Conservation (phyloP, 2,113 vertebrate genomes). For the Limanda limanda region DNA sequence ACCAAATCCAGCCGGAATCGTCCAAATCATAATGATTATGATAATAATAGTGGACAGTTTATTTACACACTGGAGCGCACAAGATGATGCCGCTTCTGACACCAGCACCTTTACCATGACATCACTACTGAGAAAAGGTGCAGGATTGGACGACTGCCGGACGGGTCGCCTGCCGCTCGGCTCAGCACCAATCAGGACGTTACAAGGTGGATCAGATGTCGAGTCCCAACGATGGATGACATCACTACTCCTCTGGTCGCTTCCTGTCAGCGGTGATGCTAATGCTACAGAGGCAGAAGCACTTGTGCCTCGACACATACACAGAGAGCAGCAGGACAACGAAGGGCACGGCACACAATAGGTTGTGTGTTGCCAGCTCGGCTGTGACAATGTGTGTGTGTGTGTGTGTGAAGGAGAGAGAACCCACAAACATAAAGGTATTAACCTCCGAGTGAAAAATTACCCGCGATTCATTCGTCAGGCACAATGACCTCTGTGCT, state of each 20-base stretch:
- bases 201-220: constrained; percentile 35
- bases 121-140: not conserved
- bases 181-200: constrained; percentile 27
- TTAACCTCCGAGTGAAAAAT: not conserved
- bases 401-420: constrained; percentile 26
- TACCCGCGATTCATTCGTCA: not conserved
- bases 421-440: not conserved
- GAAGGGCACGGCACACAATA: constrained; percentile 27
- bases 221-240: not conserved
- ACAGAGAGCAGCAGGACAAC: constrained; percentile 6
- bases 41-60: not conserved
- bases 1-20: not conserved
- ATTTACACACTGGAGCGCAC: not conserved
- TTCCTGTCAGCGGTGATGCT: constrained; percentile 45
- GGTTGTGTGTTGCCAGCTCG: constrained; percentile 10
- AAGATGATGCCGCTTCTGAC: constrained; percentile 34
- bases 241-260: constrained; percentile 20
- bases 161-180: constrained; percentile 1
- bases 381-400: not conserved
- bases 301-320: constrained; percentile 5
- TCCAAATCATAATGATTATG: not conserved
- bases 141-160: constrained; percentile 24
- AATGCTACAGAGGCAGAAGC: constrained; percentile 38
- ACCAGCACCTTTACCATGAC: constrained; percentile 23
- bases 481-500: not conserved